Evolutionary conservation across 2,888 invertebrate species (phyloP), one percentile per base, ranked within the genome.

Genomic region (Biston betularia): DNA sequence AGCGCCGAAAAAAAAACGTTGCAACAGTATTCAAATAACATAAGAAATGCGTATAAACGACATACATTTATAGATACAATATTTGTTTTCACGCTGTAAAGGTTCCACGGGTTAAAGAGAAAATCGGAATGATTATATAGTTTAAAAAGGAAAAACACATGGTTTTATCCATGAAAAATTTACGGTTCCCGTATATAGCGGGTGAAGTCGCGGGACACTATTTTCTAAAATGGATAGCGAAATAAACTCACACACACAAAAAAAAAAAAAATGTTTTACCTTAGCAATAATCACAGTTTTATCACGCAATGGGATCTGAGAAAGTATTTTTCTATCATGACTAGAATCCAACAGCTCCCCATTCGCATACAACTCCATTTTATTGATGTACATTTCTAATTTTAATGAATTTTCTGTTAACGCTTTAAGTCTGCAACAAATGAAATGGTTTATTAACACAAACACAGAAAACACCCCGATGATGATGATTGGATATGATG

Each of bases 321-420:
- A 97, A 62, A 98, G 95, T 68, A 98, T 95, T 93, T 97, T 97
- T 77, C 97, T 95, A 89, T 98, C 98, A 80, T 98, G 98, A 63
- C 96, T 95, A 60, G 97, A 96, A 86, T 98, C 98, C 73, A 98
- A 94, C 35, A 97, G 93, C 84, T 99, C 98, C 6, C 97, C 97
- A 85, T 98, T 98, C 66, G 97, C 95, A 87, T 96, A 98, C 75
- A 99, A 94, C 87, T 99, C 98, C 76, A 99, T 95, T 90, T 98
- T 98, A 88, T 98, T 98, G 76, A 97, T 95, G 87, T 96, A 98
- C 80, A 99, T 94, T 88, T 99, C 98, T 78, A 98, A 95, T 91
- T 98, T 98, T 71, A 98, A 96, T 86, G 97, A 91, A 78, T 83
- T 90, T 75, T 93, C 94, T 63, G 92, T 84, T 67, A 89, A 83